Percentiles rank a stretch among this genome's conserved stretches.
These are phyloP conservation scores for Acronicta psi DNA, from an alignment of 2,888 invertebrate species.

Conservation along the genomic window DNA sequence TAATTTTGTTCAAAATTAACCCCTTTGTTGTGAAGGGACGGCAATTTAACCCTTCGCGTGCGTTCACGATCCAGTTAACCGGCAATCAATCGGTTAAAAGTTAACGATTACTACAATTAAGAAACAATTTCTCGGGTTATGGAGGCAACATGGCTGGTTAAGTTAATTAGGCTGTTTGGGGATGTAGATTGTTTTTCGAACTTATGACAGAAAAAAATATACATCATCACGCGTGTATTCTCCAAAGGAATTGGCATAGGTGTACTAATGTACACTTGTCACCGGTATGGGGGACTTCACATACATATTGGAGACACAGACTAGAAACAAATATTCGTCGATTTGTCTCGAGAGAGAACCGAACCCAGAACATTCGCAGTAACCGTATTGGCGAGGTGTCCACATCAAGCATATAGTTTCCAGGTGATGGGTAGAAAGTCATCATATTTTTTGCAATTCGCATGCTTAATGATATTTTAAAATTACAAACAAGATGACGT, in stretches of 20 bases:
- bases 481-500: not conserved
- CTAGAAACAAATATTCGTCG: too few species aligned
- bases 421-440: not conserved
- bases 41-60: conserved; percentile 64
- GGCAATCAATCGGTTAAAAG: conserved; percentile 78
- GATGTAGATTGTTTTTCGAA: not conserved
- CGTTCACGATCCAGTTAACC: conserved; percentile 61
- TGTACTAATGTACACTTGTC: too few species aligned
- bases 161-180: conserved; percentile 28
- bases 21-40: conserved; percentile 71
- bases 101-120: conserved; percentile 67
- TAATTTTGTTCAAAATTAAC: conserved; percentile 74
- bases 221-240: too few species aligned
- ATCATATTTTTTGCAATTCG: not conserved
- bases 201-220: too few species aligned
- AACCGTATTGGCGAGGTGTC: too few species aligned
- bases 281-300: too few species aligned
- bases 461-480: not conserved
- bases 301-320: too few species aligned
- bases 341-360: too few species aligned
- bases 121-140: conserved; percentile 62
- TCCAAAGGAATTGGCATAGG: too few species aligned
- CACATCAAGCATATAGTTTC: too few species aligned
- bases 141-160: conserved; percentile 37
- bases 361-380: too few species aligned